These are phyloP conservation scores for Berghia stephanieae DNA, from an alignment of 1,140 invertebrate genomes.

Conservation along the genomic window DNA sequence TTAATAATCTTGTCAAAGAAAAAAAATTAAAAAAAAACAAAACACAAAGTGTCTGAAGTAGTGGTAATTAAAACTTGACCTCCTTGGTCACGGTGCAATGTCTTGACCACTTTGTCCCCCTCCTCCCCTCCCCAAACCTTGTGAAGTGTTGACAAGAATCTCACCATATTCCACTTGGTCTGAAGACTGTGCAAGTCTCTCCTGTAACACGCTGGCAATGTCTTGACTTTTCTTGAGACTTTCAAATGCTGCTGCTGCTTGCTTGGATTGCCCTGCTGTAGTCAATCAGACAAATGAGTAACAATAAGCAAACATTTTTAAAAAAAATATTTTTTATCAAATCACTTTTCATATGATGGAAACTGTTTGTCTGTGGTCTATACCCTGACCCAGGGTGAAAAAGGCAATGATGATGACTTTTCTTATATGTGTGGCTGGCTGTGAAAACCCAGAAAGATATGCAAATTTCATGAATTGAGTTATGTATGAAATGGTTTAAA, in stretches of 20 bases:
- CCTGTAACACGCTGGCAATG: constrained; percentile 70
- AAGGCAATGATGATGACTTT: too few relatives aligned
- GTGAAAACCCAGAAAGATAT: too few relatives aligned
- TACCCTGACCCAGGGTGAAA: too few relatives aligned
- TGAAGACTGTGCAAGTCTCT: constrained; percentile 45
- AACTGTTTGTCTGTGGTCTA: too few relatives aligned
- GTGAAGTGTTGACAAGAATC: not conserved
- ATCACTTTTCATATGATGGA: too few relatives aligned
- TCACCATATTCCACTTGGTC: constrained; percentile 47
- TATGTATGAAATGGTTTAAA: too few relatives aligned
- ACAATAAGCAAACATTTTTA: not conserved
- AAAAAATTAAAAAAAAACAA: not conserved
- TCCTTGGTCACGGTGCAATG: not conserved
- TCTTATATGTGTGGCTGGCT: too few relatives aligned
- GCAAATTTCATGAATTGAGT: too few relatives aligned
- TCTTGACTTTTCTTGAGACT: constrained; percentile 67
- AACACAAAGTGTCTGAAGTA: not conserved
- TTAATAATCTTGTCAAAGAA: too few relatives aligned
- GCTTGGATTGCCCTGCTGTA: constrained; percentile 28
- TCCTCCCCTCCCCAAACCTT: not conserved
- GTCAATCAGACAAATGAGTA: not conserved
- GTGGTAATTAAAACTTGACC: not conserved
- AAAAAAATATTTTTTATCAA: not conserved
- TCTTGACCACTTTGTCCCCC: not conserved
- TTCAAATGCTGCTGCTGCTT: constrained; percentile 53